These are phyloP conservation scores for Mongoloraphidia duomilia DNA, from an alignment of 2,888 invertebrate genomes.

Conservation along the genomic window DNA sequence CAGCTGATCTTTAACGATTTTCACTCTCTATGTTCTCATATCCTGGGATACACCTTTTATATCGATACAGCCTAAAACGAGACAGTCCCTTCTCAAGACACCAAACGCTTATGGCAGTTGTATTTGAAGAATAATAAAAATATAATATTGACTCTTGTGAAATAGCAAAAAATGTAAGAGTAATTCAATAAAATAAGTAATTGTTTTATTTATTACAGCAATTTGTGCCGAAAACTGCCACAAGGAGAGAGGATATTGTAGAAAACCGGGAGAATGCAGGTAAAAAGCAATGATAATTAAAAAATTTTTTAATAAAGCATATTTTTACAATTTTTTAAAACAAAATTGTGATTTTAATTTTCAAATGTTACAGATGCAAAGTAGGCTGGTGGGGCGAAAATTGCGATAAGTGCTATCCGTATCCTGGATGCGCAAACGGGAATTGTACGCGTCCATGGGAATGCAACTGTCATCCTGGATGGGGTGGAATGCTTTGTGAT, in stretches of 20 bases:
- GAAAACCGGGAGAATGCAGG: conserved; percentile 63
- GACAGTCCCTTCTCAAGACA: too few relatives aligned
- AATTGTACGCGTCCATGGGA: conserved; percentile 78
- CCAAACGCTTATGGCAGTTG: too few relatives aligned
- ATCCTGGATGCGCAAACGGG: conserved; percentile 82
- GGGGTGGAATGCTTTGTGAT: conserved; percentile 86
- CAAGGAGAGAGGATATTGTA: conserved; percentile 70
- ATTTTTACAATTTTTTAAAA: neutral
- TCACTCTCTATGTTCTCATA: too few relatives aligned
- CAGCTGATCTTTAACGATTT: too few relatives aligned
- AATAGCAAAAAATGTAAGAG: too few relatives aligned
- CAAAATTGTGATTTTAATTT: neutral
- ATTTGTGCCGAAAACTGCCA: conserved; percentile 74
- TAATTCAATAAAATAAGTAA: too few relatives aligned
- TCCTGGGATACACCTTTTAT: too few relatives aligned
- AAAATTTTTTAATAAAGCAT: neutral
- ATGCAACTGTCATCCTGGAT: conserved; percentile 73
- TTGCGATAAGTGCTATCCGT: conserved; percentile 61
- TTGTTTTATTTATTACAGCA: conserved; percentile 38
- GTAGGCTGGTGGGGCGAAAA: conserved; percentile 76
- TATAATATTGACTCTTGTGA: too few relatives aligned
- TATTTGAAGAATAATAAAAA: too few relatives aligned
- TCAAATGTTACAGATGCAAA: conserved; percentile 48
- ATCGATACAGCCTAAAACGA: too few relatives aligned
- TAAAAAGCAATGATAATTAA: conserved; percentile 25